Evolutionary conservation across 1,140 invertebrate species (phyloP).

Genomic region (Lutraria rhynchaena): DNA sequence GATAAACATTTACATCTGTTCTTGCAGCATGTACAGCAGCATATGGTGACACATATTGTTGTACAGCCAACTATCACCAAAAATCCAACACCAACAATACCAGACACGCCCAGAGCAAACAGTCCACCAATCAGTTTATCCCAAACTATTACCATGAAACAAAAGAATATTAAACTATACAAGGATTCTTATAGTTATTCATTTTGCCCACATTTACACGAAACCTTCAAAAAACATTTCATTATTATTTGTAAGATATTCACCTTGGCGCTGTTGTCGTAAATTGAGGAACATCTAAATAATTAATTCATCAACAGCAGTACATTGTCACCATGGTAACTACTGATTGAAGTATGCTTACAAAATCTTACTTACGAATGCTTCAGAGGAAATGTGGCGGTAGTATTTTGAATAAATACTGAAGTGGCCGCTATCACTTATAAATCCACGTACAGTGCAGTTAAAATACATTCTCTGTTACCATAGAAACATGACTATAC

Average conservation of each 20-base stretch:
- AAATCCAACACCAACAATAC: slow-evolving; percentile 28
- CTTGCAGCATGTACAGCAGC: slow-evolving; percentile 48
- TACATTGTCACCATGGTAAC: too few relatives aligned
- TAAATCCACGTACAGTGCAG: too few relatives aligned
- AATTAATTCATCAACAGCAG: too few relatives aligned
- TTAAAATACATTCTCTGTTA: too few relatives aligned
- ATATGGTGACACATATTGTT: slow-evolving; percentile 32
- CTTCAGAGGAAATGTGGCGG: too few relatives aligned
- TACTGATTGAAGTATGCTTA: too few relatives aligned
- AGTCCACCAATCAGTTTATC: slow-evolving; percentile 45
- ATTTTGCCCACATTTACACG: not conserved
- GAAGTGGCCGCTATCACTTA: too few relatives aligned
- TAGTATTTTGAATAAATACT: too few relatives aligned
- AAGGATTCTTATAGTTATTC: not conserved
- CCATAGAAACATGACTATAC: too few relatives aligned
- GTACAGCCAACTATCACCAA: slow-evolving; percentile 32
- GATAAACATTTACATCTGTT: slow-evolving; percentile 16
- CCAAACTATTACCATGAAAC: slow-evolving; percentile 32
- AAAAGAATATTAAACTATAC: not conserved
- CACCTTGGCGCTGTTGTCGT: not conserved
- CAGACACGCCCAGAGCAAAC: slow-evolving; percentile 40
- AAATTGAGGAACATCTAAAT: too few relatives aligned
- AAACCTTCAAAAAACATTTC: not conserved
- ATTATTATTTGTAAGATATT: not conserved
- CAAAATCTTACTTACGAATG: too few relatives aligned